Evolutionary conservation across 2,113 vertebrate species (phyloP).

Genomic region (Siphamia tubifer): DNA sequence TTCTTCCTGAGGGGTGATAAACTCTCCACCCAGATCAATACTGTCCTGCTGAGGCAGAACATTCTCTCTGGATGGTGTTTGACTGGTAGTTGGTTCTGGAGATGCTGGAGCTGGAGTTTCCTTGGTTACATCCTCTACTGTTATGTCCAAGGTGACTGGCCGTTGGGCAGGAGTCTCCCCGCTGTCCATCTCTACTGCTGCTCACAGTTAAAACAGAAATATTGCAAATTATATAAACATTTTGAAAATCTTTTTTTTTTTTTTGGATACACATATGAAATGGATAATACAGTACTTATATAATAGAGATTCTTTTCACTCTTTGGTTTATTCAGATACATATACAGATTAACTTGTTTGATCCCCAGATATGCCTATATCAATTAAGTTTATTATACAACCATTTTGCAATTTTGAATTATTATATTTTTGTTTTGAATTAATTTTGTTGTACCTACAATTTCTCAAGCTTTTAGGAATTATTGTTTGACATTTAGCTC

Average conservation of each 20-base stretch:
- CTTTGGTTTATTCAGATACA: too few species aligned
- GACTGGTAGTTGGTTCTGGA: conserved; percentile 14
- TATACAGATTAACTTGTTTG: too few species aligned
- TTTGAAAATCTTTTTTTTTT: too few species aligned
- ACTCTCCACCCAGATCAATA: conserved; percentile 89
- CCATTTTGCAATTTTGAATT: too few species aligned
- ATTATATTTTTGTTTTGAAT: too few species aligned
- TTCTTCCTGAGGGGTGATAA: conserved; percentile 84
- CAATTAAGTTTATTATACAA: too few species aligned
- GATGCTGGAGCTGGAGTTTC: background rate
- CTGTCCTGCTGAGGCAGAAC: conserved; percentile 86
- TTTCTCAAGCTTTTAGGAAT: too few species aligned
- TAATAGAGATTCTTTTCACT: too few species aligned
- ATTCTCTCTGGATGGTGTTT: conserved; percentile 45
- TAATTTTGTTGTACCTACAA: too few species aligned
- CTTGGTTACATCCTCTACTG: conserved; percentile 1
- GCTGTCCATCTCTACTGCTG: conserved; percentile 80
- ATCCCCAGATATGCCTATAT: too few species aligned
- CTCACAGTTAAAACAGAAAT: background rate
- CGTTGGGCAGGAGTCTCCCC: conserved; percentile 70
- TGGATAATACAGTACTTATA: too few species aligned
- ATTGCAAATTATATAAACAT: background rate
- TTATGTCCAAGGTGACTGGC: conserved; percentile 74
- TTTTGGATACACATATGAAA: too few species aligned
- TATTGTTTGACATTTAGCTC: background rate